A percentile compares a stretch with the other conserved stretches of the same genome.
Evolutionary conservation across 2,113 vertebrate species (phyloP).

Genomic region (Crotophaga sulcirostris): DNA sequence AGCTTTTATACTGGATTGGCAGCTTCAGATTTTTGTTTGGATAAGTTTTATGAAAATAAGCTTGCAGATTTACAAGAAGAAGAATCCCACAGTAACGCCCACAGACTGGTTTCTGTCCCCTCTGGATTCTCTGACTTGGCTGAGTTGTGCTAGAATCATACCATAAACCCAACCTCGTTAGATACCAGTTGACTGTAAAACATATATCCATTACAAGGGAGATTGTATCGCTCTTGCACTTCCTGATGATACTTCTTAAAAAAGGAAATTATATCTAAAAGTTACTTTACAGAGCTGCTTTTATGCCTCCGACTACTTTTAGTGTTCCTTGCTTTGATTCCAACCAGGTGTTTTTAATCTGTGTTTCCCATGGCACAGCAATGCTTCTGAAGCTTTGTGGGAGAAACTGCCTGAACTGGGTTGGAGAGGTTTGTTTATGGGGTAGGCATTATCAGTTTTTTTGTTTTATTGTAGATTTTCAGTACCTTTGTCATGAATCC

Average conservation of each 20-base stretch:
- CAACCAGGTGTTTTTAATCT: not conserved
- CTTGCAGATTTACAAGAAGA: not conserved
- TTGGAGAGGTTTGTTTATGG: not conserved
- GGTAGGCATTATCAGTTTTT: not conserved
- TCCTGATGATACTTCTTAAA: not conserved
- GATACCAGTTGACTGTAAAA: not conserved
- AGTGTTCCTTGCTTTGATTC: not conserved
- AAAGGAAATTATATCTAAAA: not conserved
- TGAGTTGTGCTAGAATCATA: not conserved
- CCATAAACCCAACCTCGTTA: fast-evolving
- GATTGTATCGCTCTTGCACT: not conserved
- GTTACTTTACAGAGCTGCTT: not conserved
- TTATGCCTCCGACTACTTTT: not conserved
- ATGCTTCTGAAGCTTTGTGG: not conserved
- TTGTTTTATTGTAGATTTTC: not conserved
- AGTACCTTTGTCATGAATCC: not conserved
- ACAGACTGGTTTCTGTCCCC: not conserved
- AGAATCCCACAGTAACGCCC: not conserved
- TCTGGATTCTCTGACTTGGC: not conserved
- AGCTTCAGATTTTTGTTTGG: slow-evolving; percentile 42
- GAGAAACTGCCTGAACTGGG: not conserved
- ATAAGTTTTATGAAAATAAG: slow-evolving; percentile 31
- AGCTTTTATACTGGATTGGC: slow-evolving; percentile 44
- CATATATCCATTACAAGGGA: not conserved
- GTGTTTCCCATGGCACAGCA: not conserved